A percentile compares a stretch with the other conserved stretches of the same genome.
Conservation (phyloP, 1,140 invertebrate species). For the Leptonema lineaticorne region DNA sequence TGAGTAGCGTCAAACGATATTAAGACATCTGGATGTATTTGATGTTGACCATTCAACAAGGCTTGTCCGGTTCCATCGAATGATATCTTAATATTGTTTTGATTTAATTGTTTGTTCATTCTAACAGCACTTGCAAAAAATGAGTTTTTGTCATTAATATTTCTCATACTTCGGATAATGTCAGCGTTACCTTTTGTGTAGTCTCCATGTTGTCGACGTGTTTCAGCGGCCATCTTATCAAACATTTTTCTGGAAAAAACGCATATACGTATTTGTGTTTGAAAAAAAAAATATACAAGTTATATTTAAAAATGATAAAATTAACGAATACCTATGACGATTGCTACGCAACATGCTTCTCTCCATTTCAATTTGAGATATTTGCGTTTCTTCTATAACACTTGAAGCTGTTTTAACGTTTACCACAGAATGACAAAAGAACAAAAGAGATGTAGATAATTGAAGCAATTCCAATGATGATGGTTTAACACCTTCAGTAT, state of each 20-base stretch:
- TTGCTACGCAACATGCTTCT: constrained; percentile 35
- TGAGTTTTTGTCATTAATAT: constrained; percentile 37
- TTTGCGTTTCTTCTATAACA: constrained; percentile 48
- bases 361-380: constrained; percentile 22
- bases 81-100: constrained; percentile 34
- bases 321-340: constrained; percentile 32
- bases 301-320: background rate
- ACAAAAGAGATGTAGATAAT: constrained; percentile 47
- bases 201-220: constrained; percentile 30
- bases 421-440: constrained; percentile 49
- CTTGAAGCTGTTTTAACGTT: constrained; percentile 45
- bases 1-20: background rate
- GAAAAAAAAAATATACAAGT: background rate
- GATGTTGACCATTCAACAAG: constrained; percentile 25
- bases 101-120: constrained; percentile 39
- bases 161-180: constrained; percentile 33
- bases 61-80: constrained; percentile 19
- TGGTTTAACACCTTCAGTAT: constrained; percentile 39
- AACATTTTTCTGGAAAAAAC: constrained; percentile 35
- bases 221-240: constrained; percentile 37
- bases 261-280: background rate
- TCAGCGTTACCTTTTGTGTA: constrained; percentile 31
- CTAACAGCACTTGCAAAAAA: constrained; percentile 38
- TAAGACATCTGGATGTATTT: constrained; percentile 26
- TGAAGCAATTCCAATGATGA: constrained; percentile 44